Evolutionary conservation across 2,113 vertebrate genomes (phyloP).

Genomic region (Willisornis vidua): DNA sequence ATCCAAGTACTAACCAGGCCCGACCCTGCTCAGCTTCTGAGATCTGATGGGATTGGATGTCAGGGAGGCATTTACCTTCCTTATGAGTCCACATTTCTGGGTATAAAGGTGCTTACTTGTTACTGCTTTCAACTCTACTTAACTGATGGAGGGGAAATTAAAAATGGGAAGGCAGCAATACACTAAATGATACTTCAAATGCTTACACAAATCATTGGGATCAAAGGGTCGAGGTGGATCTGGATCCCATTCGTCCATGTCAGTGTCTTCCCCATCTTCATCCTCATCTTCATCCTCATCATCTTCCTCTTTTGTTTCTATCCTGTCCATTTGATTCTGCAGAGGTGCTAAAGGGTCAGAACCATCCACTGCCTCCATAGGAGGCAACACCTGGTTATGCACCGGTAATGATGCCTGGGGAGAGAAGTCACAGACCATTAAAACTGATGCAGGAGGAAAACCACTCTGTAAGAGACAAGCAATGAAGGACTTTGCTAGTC

Average conservation of each 20-base stretch:
- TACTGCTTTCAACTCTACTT: background rate
- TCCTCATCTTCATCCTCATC: constrained; percentile 90
- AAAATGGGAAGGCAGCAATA: background rate
- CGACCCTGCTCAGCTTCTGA: too few relatives aligned
- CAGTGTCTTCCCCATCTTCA: constrained; percentile 88
- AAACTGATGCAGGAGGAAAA: background rate
- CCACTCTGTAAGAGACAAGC: background rate
- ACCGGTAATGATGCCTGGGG: constrained; percentile 82
- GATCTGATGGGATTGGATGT: too few relatives aligned
- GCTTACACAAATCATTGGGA: constrained; percentile 93
- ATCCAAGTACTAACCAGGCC: too few relatives aligned
- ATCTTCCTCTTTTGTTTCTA: constrained; percentile 90
- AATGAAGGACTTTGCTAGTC: background rate
- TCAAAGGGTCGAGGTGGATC: constrained; percentile 86
- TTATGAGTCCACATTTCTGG: background rate
- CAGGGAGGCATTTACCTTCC: too few relatives aligned
- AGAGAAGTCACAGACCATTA: background rate
- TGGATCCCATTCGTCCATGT: constrained; percentile 94
- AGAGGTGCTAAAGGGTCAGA: constrained; percentile 81
- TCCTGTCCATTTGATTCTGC: constrained; percentile 86
- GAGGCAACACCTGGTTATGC: constrained; percentile 82
- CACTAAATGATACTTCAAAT: background rate
- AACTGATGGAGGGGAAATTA: background rate
- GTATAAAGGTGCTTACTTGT: background rate
- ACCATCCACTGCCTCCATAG: constrained; percentile 82